phyloP scores from a whole-genome alignment of 2,113 vertebrate genomes.

The Nannobrachium achirus region DNA sequence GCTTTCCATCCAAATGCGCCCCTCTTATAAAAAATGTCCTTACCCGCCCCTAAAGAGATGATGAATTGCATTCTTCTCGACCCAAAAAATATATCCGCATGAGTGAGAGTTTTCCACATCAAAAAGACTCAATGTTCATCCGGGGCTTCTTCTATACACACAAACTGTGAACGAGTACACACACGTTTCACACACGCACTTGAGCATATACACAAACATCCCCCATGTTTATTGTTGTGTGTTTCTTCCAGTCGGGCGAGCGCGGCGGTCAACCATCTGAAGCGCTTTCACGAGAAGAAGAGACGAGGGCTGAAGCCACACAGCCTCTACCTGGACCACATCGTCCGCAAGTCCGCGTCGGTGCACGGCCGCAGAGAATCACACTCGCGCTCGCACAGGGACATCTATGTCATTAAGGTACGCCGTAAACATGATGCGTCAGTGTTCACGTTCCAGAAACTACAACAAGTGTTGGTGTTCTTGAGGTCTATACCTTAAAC shows the following conservation, averaged over 20 bases:
- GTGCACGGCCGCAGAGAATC: slow-evolving; percentile 89
- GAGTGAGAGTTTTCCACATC: no score
- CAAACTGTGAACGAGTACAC: background rate
- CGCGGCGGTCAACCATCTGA: slow-evolving; percentile 94
- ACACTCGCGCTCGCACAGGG: slow-evolving; percentile 87
- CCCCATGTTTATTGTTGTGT: background rate
- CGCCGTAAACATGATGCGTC: background rate
- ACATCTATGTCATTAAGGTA: slow-evolving; percentile 97
- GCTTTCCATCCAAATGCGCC: no score
- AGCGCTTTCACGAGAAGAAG: slow-evolving; percentile 97
- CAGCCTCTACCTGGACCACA: slow-evolving; percentile 97
- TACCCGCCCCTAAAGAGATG: background rate
- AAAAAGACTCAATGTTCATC: background rate
- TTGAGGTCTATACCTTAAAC: no score
- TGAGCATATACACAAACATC: background rate
- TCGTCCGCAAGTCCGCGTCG: slow-evolving; percentile 91
- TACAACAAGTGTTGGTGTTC: no score
- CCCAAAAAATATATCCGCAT: no score
- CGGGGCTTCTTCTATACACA: background rate
- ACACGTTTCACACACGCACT: background rate
- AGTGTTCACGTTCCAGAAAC: background rate
- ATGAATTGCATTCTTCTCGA: no score
- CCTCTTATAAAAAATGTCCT: no score
- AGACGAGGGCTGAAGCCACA: slow-evolving; percentile 94
- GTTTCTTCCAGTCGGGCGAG: slow-evolving; percentile 88